Evolutionary conservation across 2,888 invertebrate species (phyloP).

Genomic region (Rugalucina vietnamica): DNA sequence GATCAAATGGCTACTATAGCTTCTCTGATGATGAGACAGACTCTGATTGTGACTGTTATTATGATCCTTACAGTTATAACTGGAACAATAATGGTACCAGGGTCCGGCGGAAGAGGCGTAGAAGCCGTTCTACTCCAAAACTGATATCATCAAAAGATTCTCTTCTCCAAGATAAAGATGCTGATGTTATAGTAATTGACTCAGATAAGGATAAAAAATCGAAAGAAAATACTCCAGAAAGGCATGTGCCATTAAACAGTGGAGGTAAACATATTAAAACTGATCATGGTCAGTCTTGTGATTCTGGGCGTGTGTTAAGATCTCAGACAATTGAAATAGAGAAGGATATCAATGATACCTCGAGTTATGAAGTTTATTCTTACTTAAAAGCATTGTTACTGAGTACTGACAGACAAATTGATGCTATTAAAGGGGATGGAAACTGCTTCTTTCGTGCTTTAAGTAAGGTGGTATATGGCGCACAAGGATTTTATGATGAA

Average conservation of each 20-base stretch:
- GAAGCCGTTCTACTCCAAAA: not conserved
- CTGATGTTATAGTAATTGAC: not conserved
- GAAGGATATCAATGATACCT: constrained; percentile 57
- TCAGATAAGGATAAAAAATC: not conserved
- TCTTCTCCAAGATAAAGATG: not conserved
- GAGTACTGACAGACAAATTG: constrained; percentile 68
- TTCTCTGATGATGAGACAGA: not conserved
- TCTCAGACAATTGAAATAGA: constrained; percentile 32
- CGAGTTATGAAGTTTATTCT: constrained; percentile 66
- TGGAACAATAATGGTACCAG: constrained; percentile 19
- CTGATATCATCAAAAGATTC: constrained; percentile 11
- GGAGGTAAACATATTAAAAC: not conserved
- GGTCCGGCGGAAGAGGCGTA: not conserved
- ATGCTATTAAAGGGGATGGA: constrained; percentile 77
- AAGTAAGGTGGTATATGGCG: constrained; percentile 75
- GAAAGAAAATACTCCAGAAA: not conserved
- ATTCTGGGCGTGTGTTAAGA: not conserved
- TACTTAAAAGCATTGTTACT: constrained; percentile 63
- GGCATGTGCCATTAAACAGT: not conserved
- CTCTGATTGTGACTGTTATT: not conserved
- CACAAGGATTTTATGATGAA: constrained; percentile 73
- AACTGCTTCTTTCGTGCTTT: constrained; percentile 79
- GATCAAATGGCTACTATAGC: not conserved
- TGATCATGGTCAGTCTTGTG: not conserved
- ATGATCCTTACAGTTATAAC: not conserved